phyloP scores from a whole-genome alignment of 2,113 vertebrate genomes.

The Tapirus terrestris region DNA sequence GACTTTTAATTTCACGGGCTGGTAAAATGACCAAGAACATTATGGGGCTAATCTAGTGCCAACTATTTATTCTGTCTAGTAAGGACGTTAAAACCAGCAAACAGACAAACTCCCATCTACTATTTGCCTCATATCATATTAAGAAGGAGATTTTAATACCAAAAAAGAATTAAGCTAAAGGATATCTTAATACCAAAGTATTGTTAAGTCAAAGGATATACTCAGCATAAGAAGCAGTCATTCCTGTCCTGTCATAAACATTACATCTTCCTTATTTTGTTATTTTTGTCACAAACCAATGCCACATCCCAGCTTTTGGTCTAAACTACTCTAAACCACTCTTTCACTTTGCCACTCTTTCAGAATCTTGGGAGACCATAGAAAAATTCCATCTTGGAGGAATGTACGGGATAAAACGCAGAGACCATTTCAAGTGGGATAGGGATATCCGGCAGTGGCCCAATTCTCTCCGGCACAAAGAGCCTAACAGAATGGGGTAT shows the following conservation, averaged over 20 bases:
- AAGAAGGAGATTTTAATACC: neutral
- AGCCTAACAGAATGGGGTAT: neutral
- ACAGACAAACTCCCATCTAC: neutral
- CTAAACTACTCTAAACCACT: neutral
- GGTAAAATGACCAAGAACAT: neutral
- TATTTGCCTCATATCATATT: neutral
- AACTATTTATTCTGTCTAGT: neutral
- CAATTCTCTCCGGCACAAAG: neutral
- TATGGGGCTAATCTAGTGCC: neutral
- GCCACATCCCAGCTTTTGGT: neutral
- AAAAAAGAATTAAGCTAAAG: neutral
- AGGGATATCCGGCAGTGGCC: too few relatives aligned
- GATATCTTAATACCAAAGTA: neutral
- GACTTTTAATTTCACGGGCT: slow-evolving; percentile 10
- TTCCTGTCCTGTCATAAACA: neutral
- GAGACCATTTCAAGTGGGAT: neutral
- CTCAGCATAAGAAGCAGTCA: neutral
- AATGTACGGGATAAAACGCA: neutral
- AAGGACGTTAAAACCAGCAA: neutral
- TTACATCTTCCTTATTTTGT: neutral
- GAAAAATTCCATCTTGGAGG: neutral
- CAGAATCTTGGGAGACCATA: neutral
- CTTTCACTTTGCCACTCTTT: neutral
- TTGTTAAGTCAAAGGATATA: neutral
- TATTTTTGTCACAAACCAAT: neutral